Conservation (phyloP, 1,140 invertebrate species). For the Philotrypesis tridentata region DNA sequence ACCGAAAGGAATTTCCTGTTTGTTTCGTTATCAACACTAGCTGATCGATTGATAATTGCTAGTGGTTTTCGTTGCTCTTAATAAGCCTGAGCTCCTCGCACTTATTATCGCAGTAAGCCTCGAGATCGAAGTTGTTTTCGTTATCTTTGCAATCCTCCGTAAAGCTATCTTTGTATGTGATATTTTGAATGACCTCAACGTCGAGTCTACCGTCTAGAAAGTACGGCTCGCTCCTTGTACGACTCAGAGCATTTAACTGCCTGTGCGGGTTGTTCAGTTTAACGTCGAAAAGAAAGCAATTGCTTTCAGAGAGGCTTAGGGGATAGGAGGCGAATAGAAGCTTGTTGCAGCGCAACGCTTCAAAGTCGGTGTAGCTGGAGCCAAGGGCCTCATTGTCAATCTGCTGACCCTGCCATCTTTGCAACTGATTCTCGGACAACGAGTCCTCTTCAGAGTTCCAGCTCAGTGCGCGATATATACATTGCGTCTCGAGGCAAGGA, state of each 20-base stretch:
- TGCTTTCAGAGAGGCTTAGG: constrained; percentile 57
- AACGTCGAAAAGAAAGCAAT: constrained; percentile 58
- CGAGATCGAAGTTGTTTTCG: constrained; percentile 54
- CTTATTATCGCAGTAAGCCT: constrained; percentile 39
- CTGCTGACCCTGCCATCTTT: constrained; percentile 58
- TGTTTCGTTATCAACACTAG: no score
- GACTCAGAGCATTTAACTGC: constrained; percentile 58
- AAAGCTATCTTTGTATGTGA: constrained; percentile 65
- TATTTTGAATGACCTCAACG: constrained; percentile 67
- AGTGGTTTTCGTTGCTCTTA: constrained; percentile 7
- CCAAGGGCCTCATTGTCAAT: constrained; percentile 33
- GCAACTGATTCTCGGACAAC: constrained; percentile 57
- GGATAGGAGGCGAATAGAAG: constrained; percentile 54
- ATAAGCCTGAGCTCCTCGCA: constrained; percentile 21
- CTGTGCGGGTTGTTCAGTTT: constrained; percentile 50
- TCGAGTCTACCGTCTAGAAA: constrained; percentile 63
- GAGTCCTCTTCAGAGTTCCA: constrained; percentile 54
- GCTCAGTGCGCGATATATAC: constrained; percentile 58
- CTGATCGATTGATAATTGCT: background rate
- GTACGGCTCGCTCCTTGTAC: constrained; percentile 67
- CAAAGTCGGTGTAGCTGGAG: constrained; percentile 33
- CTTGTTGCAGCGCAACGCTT: constrained; percentile 43
- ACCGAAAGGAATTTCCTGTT: background rate
- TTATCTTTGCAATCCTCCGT: constrained; percentile 60
- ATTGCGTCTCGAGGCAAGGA: constrained; percentile 41